Base-by-base conservation (phyloP, 2,113 vertebrate genomes). In the Paralichthys olivaceus region DNA sequence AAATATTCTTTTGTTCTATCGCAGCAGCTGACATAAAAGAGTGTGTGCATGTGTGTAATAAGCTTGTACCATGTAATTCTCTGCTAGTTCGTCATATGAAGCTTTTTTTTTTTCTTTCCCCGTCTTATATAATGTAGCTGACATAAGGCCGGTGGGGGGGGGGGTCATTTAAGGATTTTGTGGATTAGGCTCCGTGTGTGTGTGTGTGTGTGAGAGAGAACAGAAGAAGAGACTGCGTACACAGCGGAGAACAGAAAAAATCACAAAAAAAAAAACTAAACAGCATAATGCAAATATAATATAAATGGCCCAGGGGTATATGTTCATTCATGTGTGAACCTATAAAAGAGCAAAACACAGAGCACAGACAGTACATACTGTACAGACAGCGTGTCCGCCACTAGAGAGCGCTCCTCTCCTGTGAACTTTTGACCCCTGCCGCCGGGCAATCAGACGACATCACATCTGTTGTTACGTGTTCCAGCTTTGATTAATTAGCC, bases 391-490 rank as follows among this genome's bases (percentile, higher is more conserved):
- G 40, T 5, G 66, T 19, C 62, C 37, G 7, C 76, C 80, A 25
- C 80, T 66, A 81, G 83, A 83, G 79, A n/a, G 85, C 17, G 72
- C 81, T 72, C 61, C 14, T 57, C 60, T n/a, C 17, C 51, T 1
- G 26, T 87, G 87, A 93, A 92, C 88, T 84, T 87, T 79, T 92
- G 87, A 93, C 86, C 85, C 73, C 68, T 2, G 49, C 75, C 51
- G 56, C 78, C 25, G 51, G 68, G 80, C 90, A 67, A 81, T 75
- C 43, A 72, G 62, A 74, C 61, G 43, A 60, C 20, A 62, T 69
- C 62, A 53, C 58, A 80, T 76, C 60, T 81, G 72, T 55, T 73
- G 51, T 71, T 61, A 67, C 2, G 20, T 68, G 70, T 84, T 86
- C 45, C 4, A n/a, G 25, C 71, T 89, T 84, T 72, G 82, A 84